Conservation (phyloP, 2,797 vertebrate species). For the Labroides dimidiatus region DNA sequence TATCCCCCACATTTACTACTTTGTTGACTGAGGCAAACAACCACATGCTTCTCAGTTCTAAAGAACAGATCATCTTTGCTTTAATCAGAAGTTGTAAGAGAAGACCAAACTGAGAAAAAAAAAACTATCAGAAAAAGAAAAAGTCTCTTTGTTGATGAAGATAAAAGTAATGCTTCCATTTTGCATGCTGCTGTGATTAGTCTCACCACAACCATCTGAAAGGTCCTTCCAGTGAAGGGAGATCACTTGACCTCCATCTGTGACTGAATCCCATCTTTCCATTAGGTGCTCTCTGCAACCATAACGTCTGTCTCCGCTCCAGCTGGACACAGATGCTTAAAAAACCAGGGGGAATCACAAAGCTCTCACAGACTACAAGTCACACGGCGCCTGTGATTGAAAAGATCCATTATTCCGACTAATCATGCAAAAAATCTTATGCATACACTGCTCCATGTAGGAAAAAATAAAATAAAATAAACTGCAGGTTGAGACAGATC, state of each 20-base stretch:
- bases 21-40: conserved; percentile 32
- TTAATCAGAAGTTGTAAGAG: conserved; percentile 63
- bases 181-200: conserved; percentile 83
- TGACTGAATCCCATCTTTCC: conserved; percentile 69
- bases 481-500: background rate
- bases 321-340: conserved; percentile 72
- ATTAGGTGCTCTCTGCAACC: conserved; percentile 72
- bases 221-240: conserved; percentile 72
- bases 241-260: conserved; percentile 82
- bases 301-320: conserved; percentile 68
- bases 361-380: conserved; percentile 74
- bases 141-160: conserved; percentile 82
- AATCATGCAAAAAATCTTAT: conserved; percentile 36
- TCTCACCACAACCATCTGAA: conserved; percentile 79
- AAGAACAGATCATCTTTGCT: conserved; percentile 60
- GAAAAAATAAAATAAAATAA: conserved; percentile 26
- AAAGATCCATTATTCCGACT: conserved; percentile 72
- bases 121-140: conserved; percentile 69
- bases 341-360: conserved; percentile 70
- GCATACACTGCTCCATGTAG: conserved; percentile 39
- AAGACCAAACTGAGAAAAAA: conserved; percentile 48
- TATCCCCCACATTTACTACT: conserved; percentile 20
- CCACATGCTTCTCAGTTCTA: conserved; percentile 49
- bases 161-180: conserved; percentile 83
- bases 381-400: conserved; percentile 69